Base-by-base conservation (phyloP, 2,888 invertebrate genomes). In the Omphaloscelis lunosa region DNA sequence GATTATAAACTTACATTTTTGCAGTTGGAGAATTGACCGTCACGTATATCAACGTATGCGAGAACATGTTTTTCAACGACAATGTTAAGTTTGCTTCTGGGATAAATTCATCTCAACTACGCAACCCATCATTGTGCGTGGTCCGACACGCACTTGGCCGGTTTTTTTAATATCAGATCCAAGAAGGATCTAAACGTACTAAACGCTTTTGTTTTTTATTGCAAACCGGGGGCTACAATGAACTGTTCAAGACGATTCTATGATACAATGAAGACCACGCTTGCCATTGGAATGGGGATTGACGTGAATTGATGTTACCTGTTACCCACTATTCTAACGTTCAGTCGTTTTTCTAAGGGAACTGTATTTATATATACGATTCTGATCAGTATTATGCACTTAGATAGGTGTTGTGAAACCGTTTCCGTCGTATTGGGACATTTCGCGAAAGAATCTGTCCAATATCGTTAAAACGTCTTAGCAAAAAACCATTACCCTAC, bases 401-500 rank as follows among this genome's bases (percentile, higher is more conserved):
- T 12, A n/a, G 5, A 56, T 27, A 27, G 27, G 15, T 56, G n/a
- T 6, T 2, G 27, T 15, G 6, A 12, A 56, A 1, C 56, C 11
- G 0, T 56, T n/a, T n/a, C n/a, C 12, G 12, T 5, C n/a, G 1
- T n/a, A 11, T n/a, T 11, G 9, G 9, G 53, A 56, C 53, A 56
- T 56, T 11, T 56, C n/a, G n/a, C n/a, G 1, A 12, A n/a, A 23
- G 23, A 23, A 56, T 56, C 34, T 59, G 23, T 23, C 34, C 34
- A 23, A 56, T 15, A 15, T 17, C 0, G 34, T 17, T 34, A 53
- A 53, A 45, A 59, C 61, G 5, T n/a, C 15, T n/a, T 2, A 23
- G 41, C 58, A 51, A 27, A 45, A 68, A 67, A 51, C 51, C 41
- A 77, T 68, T 67, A 67, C 45, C 20, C 5, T 29, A 75, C 39